Evolutionary conservation across 1,140 invertebrate genomes (phyloP).

Genomic region (Uloborus diversus): DNA sequence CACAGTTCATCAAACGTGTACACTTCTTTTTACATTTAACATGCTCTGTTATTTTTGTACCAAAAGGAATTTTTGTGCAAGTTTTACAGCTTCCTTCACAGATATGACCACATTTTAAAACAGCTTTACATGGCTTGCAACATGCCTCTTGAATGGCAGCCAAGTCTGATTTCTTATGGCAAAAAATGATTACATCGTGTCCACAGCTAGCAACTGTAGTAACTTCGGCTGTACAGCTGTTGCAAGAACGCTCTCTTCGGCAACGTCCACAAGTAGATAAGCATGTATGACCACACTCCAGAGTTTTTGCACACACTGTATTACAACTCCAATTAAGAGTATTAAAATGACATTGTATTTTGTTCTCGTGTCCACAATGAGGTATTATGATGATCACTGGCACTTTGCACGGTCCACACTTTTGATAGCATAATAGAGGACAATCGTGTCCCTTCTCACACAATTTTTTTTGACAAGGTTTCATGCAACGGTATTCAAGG

Average conservation of each 20-base stretch:
- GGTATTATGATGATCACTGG: neutral
- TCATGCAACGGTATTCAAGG: constrained; percentile 7
- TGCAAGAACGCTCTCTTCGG: too few species aligned
- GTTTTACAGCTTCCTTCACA: neutral
- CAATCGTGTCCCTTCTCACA: neutral
- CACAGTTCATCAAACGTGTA: neutral
- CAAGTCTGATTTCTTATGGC: neutral
- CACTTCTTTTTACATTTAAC: neutral
- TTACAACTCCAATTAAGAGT: too few species aligned
- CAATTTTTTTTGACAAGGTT: constrained; percentile 35
- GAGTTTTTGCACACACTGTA: too few species aligned
- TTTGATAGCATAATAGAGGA: neutral
- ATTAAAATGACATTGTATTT: too few species aligned
- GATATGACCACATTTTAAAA: neutral
- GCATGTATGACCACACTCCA: too few species aligned
- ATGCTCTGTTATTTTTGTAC: too few species aligned
- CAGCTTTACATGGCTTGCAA: neutral
- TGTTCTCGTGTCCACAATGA: too few species aligned
- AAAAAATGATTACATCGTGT: neutral
- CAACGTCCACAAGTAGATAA: too few species aligned
- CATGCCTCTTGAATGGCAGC: neutral
- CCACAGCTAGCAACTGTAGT: too few species aligned
- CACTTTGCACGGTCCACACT: neutral
- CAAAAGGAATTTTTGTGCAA: neutral
- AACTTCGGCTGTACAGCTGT: too few species aligned